A percentile compares a stretch with the other conserved stretches of the same genome.
Evolutionary conservation across 2,113 vertebrate genomes (phyloP).

Genomic region (Orycteropus afer): DNA sequence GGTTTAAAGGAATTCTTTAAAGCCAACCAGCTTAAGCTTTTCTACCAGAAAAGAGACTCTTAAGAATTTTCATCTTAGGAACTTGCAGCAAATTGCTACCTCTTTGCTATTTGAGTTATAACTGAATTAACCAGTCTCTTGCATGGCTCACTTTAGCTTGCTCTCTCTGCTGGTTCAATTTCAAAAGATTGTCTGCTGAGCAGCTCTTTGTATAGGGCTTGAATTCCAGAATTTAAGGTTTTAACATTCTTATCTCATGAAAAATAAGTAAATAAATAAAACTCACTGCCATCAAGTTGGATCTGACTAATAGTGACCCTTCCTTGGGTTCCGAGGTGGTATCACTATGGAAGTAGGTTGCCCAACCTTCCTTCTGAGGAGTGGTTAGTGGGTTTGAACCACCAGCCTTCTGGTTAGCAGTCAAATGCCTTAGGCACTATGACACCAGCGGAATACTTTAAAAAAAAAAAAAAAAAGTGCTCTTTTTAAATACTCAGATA

Average conservation of each 20-base stretch:
- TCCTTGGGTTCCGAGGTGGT: no score
- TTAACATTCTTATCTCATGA: conserved; percentile 35
- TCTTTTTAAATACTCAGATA: conserved; percentile 6
- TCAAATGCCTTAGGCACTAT: no score
- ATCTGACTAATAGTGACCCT: no score
- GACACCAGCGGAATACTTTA: not conserved
- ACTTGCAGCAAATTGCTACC: not conserved
- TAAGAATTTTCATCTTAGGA: not conserved
- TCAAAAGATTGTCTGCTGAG: not conserved
- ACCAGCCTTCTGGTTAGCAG: no score
- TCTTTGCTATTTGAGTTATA: not conserved
- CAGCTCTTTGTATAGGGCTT: not conserved
- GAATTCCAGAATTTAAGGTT: conserved; percentile 32
- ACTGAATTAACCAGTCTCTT: conserved; percentile 34
- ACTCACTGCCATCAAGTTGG: no score
- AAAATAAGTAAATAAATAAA: no score
- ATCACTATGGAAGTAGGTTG: no score
- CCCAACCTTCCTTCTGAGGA: no score
- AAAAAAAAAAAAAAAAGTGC: conserved; percentile 12
- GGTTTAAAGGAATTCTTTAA: conserved; percentile 27
- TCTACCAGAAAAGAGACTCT: not conserved
- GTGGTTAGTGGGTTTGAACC: no score
- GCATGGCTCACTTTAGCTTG: not conserved
- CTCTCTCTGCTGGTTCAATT: not conserved
- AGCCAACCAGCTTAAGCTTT: not conserved